Conservation (phyloP, 1,140 invertebrate species). For the Venturia canescens region DNA sequence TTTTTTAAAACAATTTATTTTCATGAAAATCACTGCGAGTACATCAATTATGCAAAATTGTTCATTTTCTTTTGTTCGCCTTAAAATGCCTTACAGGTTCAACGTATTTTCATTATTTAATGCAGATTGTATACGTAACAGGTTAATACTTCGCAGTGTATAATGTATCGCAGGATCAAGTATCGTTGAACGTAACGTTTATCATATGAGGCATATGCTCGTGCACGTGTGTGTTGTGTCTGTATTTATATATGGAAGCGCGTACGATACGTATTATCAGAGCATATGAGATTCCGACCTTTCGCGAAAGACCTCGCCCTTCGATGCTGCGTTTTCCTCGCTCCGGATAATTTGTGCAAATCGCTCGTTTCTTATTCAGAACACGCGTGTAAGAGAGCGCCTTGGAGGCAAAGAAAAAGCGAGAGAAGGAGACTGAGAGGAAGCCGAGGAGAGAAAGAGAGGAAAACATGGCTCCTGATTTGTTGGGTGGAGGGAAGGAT, state of each 20-base stretch:
- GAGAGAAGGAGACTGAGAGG: background rate
- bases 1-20: no score
- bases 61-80: no score
- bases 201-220: no score
- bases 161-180: background rate
- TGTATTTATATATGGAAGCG: background rate
- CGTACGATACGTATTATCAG: background rate
- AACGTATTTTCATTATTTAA: no score
- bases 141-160: background rate
- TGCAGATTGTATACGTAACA: no score
- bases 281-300: background rate
- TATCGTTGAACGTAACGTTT: background rate
- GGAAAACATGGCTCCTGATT: constrained; percentile 11
- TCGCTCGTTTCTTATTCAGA: constrained; percentile 62
- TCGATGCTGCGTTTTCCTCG: constrained; percentile 13
- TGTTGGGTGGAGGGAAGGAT: background rate
- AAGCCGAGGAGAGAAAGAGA: background rate
- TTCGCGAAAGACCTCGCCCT: background rate
- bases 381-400: constrained; percentile 52
- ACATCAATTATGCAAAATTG: no score
- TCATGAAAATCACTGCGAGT: no score
- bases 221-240: no score
- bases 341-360: constrained; percentile 61
- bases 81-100: no score
- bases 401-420: background rate